These are phyloP conservation scores for Leptopilina drosophilae DNA, from an alignment of 2,888 invertebrate species.

Conservation along the genomic window DNA sequence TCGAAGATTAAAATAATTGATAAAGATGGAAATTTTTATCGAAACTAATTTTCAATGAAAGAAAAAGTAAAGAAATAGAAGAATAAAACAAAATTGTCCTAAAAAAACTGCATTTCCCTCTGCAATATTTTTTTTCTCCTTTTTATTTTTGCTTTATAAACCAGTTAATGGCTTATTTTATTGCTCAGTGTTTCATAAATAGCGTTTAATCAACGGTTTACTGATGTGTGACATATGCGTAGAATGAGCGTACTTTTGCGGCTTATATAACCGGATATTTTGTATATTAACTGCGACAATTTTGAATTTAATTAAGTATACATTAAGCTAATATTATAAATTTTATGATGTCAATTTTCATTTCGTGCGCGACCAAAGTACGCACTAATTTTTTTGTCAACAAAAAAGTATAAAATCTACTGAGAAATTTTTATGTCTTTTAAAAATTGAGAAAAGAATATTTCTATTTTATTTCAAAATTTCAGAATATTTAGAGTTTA, in stretches of 20 bases:
- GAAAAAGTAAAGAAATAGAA: not conserved
- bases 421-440: too few species aligned
- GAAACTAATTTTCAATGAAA: not conserved
- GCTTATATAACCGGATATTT: not conserved
- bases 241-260: not conserved
- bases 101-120: too few species aligned
- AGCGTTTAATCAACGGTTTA: not conserved
- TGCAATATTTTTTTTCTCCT: too few species aligned
- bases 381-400: constrained; percentile 13
- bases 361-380: not conserved
- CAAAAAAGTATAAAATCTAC: too few species aligned
- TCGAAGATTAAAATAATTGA: too few species aligned
- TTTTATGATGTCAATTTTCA: not conserved
- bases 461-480: too few species aligned
- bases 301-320: constrained; percentile 18
- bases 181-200: not conserved
- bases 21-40: not conserved
- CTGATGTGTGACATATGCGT: constrained; percentile 9
- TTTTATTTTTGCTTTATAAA: too few species aligned
- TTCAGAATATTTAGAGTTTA: not conserved
- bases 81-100: too few species aligned
- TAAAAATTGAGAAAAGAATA: too few species aligned
- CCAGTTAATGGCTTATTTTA: too few species aligned
- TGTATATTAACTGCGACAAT: constrained; percentile 4
- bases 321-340: constrained; percentile 3